Base-by-base conservation (phyloP, 2,113 vertebrate species). In the Pygoscelis antarcticus region DNA sequence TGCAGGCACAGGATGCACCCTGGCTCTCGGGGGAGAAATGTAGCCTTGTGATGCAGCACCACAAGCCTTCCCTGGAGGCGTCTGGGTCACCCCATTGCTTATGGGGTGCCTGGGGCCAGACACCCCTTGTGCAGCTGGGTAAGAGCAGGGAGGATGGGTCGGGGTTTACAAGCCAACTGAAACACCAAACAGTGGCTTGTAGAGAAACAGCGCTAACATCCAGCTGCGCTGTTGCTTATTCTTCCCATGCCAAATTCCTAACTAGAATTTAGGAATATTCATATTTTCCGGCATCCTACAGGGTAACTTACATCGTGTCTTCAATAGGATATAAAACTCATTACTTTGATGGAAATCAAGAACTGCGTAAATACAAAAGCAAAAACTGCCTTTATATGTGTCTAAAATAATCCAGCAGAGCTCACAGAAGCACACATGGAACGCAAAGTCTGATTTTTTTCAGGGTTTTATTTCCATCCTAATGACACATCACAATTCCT, bases 31-130 rank as follows among this genome's bases (percentile, higher is more conserved):
- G 12, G 38, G 9, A 51, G 75, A 38, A 85, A 62, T 5, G n/a
- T 16, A 34, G n/a, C 12, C 51, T 26, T 60, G 42, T 25, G 29
- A n/a, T 69, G 54, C 68, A 72, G 40, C 52, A 80, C 18, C 44
- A 34, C 0, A 6, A 34, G 12, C 12, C 32, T 29, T 72, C 16
- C 34, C 29, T 64, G 22, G 44, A 34, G 58, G 14, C 0, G 0
- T 6, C 36, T 30, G 40, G 7, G 7, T 42, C 72, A 22, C 29
- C 13, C 22, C 8, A 5, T 13, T 51, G 15, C 25, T 66, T 36
- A 5, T 7, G 54, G 32, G 34, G n/a, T 83, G 17, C 36, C 34
- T 72, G n/a, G 44, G 13, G 12, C 29, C 47, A 40, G 18, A 22
- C 17, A 46, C 4, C 25, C 34, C 32, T 66, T 5, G 0, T 62